Evolutionary conservation across 2,888 invertebrate genomes (phyloP), one percentile per base, ranked within the genome.

Genomic region (Limenitis camilla): DNA sequence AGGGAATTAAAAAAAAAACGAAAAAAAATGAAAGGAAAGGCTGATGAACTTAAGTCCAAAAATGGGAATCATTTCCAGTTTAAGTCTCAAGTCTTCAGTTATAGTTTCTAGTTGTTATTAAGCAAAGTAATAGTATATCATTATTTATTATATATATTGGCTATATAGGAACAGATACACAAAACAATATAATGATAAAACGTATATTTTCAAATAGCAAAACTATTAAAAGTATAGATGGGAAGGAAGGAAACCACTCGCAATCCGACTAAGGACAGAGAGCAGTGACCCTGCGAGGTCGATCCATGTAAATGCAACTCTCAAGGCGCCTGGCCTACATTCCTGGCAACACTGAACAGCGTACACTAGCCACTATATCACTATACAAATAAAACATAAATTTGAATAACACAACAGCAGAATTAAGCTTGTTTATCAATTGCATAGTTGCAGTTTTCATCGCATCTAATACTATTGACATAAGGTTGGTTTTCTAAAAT

Each of bases 301-400:
- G 71, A 51, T 49, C 66, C 76, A 85, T 84, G 85, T 76, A 80
- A 86, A 86, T 84, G 76, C 74, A 64, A 66, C 69, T 69, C 80
- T 81, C 86, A 85, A 86, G 85, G 86, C 71, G 68, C 67, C 69
- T 75, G 85, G 74, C 86, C 85, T 79, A 86, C 74, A 76, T 85
- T 78, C 78, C 49, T 29, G 36, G 47, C 55, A 46, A 58, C 19
- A 56, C 40, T 51, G 39, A 27, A 29, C 39, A 36, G 28, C 48
- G 31, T 35, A 28, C 45, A 42, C 31, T 6, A 47, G 35, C 54
- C 45, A 54, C 53, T 49, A 51, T 58, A 53, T 39, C 9, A 2
- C 35, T 5, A 31, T 8, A 0, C 0, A 6, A 7, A 40, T 52
- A 59, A 36, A 52, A 52, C 56, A 62, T 51, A 68, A 45, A 64